Evolutionary conservation across 1,140 invertebrate species (phyloP), one percentile per base, ranked within the genome.

Genomic region (Drosophila sturtevanti): DNA sequence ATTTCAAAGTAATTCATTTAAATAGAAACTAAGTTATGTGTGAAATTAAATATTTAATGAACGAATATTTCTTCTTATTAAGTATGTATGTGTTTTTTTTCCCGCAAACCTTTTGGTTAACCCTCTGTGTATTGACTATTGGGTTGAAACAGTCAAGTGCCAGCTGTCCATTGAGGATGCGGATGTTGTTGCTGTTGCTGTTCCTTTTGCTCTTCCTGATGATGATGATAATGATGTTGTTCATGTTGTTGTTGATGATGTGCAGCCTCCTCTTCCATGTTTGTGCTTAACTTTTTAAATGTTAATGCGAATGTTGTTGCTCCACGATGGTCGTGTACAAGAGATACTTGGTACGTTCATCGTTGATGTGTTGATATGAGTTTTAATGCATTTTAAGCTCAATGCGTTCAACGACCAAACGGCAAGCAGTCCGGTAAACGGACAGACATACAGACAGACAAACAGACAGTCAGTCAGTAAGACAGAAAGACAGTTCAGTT

Each of bases 251-350:
- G 59, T 37, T 38, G 70, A 52, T 61, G 70, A 56, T 62, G 65
- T 35, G 56, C 54, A 72, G 67, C 56, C 60, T 66, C 59, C 71
- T 62, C 56, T 74, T 74, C 56, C 79, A 77, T 81, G 79, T 81
- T 82, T 82, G 68, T 78, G 67, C 78, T 82, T 73, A 81, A 81
- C 73, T 68, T 78, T 82, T 79, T 78, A 82, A 82, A 78, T 82
- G 79, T 82, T 75, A 77, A 81, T 81, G 68, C 63, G 59, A 59
- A 65, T 68, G 56, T 63, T 66, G 67, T 9, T 34, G 2, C 31
- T n/a, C 27, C 48, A 68, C 54, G 41, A 54, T 31, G 37, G 54
- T 48, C 22, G 65, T 31, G 44, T 31, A 12, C 24, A 34, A n/a
- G n/a, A 22, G 27, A 14, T 52, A 14, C 37, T 48, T 11, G 9